phyloP scores from a whole-genome alignment of 1,140 invertebrate species.

The Anagrus nilaparvatae region DNA sequence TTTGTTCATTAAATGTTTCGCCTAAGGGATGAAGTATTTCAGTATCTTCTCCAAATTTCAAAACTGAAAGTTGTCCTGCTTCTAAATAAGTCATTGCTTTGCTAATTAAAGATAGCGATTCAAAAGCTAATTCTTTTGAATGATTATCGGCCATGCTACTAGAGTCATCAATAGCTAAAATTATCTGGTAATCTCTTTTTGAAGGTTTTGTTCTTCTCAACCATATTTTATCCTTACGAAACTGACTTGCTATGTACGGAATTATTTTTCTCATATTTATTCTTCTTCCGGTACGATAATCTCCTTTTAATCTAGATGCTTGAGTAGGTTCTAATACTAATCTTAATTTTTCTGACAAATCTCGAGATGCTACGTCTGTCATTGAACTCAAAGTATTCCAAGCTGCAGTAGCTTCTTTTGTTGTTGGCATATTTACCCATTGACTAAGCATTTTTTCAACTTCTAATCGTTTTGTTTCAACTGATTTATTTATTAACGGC shows the following conservation, averaged over 20 bases:
- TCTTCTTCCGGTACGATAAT: conserved; percentile 92
- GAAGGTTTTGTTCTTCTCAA: conserved; percentile 88
- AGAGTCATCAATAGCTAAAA: conserved; percentile 95
- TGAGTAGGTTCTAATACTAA: conserved; percentile 92
- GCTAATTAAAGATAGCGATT: conserved; percentile 86
- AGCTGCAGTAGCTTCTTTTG: conserved; percentile 40
- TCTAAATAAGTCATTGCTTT: conserved; percentile 87
- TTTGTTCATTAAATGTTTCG: conserved; percentile 74
- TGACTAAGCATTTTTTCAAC: conserved; percentile 47
- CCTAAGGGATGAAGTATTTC: conserved; percentile 76
- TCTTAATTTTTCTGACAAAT: conserved; percentile 87
- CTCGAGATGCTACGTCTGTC: conserved; percentile 64
- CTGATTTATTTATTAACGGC: conserved; percentile 17
- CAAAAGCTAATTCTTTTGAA: conserved; percentile 85
- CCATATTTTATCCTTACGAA: conserved; percentile 99
- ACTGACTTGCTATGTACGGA: conserved; percentile 97
- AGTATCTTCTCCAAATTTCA: conserved; percentile 86
- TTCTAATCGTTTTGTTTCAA: conserved; percentile 34
- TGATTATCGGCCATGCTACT: conserved; percentile 85
- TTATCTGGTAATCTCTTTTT: conserved; percentile 93
- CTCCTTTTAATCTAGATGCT: conserved; percentile 81
- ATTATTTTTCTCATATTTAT: conserved; percentile 98
- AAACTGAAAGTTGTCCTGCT: conserved; percentile 80
- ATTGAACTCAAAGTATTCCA: conserved; percentile 50
- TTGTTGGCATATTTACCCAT: conserved; percentile 42